A percentile compares a stretch with the other conserved stretches of the same genome.
phyloP scores from a whole-genome alignment of 2,888 invertebrate genomes.

The Branchellion lobata region DNA sequence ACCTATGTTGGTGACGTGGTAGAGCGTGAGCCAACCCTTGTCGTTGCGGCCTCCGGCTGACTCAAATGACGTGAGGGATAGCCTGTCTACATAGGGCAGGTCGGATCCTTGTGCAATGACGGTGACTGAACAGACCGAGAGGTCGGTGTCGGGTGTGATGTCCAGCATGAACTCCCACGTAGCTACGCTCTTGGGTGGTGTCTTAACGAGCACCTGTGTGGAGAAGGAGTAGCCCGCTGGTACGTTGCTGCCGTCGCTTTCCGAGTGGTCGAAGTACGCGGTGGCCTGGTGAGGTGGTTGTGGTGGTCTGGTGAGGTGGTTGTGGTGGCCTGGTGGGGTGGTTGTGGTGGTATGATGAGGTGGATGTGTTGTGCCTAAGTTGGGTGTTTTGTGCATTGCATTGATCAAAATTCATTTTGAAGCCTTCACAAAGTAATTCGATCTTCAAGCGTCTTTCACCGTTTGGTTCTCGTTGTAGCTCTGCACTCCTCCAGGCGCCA shows the following conservation, averaged over 20 bases:
- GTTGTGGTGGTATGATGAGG: too few relatives aligned
- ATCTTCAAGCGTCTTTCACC: background rate
- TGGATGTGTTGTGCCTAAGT: background rate
- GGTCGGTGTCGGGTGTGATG: constrained; percentile 15
- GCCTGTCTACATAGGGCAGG: constrained; percentile 40
- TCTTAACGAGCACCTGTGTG: constrained; percentile 40
- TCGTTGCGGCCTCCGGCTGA: background rate
- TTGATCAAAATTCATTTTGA: too few relatives aligned
- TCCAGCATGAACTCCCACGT: constrained; percentile 42
- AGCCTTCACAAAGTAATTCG: too few relatives aligned
- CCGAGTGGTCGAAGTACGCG: constrained; percentile 6
- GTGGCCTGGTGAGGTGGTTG: constrained; percentile 14
- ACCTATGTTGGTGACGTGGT: constrained; percentile 47
- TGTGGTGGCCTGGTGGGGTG: too few relatives aligned
- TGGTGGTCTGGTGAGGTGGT: too few relatives aligned
- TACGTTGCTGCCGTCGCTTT: background rate
- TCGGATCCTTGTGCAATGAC: constrained; percentile 42
- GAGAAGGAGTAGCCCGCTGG: constrained; percentile 26
- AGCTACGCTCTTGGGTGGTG: constrained; percentile 41
- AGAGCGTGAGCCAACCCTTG: constrained; percentile 55
- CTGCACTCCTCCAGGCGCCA: background rate
- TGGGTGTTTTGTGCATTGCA: too few relatives aligned
- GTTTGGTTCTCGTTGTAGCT: background rate
- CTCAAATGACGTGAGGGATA: constrained; percentile 52
- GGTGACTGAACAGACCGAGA: constrained; percentile 38